phyloP scores from a whole-genome alignment of 2,113 vertebrate species.

The Austrofundulus limnaeus region DNA sequence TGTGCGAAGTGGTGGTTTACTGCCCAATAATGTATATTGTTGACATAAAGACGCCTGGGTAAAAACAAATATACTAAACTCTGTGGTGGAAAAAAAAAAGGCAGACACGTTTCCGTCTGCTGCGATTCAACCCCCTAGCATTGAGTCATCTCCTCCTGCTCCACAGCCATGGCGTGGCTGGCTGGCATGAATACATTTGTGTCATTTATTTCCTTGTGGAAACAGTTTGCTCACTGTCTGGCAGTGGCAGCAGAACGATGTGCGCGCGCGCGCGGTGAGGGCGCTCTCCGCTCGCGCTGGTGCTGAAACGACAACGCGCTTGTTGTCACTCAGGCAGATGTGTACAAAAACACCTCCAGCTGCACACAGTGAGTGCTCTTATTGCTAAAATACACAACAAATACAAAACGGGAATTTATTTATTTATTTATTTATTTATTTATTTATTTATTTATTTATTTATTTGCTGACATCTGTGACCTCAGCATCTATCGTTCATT shows the following conservation, averaged over 20 bases:
- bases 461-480: too few species aligned
- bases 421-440: too few species aligned
- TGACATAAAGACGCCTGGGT: constrained; percentile 27
- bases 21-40: constrained; percentile 11
- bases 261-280: constrained; percentile 46
- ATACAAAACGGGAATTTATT: too few species aligned
- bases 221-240: constrained; percentile 54
- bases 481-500: too few species aligned
- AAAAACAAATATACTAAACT: not conserved
- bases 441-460: too few species aligned
- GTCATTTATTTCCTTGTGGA: constrained; percentile 65
- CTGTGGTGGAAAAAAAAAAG: not conserved
- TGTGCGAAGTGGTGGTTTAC: not conserved
- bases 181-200: constrained; percentile 12
- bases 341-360: not conserved
- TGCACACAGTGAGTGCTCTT: too few species aligned
- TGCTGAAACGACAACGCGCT: constrained; percentile 70
- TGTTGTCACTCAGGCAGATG: constrained; percentile 1
- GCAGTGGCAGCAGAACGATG: constrained; percentile 35
- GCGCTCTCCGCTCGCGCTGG: constrained; percentile 73
- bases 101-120: too few species aligned
- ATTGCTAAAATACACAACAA: too few species aligned
- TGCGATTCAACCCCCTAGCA: too few species aligned
- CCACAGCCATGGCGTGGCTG: constrained; percentile 1
- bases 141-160: not conserved